Percentiles rank a stretch among this genome's conserved stretches.
phyloP scores from a whole-genome alignment of 1,140 invertebrate genomes.

The Drosophila bipectinata region DNA sequence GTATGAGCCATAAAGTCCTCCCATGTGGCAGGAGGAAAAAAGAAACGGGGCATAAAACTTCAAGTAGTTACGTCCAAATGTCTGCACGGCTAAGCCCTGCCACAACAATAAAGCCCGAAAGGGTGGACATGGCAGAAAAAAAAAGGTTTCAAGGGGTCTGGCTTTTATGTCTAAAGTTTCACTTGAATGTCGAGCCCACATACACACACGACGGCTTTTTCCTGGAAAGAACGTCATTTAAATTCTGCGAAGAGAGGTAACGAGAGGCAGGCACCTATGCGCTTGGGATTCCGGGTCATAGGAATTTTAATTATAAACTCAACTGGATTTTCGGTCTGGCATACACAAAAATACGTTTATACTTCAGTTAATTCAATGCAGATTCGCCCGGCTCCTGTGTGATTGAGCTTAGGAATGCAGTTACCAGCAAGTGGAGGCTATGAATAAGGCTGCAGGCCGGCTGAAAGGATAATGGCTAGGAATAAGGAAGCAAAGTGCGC shows the following conservation, averaged over 20 bases:
- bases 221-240: slow-evolving; percentile 30
- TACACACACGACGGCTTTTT: slow-evolving; percentile 1
- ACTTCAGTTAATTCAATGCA: slow-evolving; percentile 30
- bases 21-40: slow-evolving; percentile 21
- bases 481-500: not conserved
- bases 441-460: slow-evolving; percentile 18
- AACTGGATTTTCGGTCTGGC: slow-evolving; percentile 7
- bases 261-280: slow-evolving; percentile 16
- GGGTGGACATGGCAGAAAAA: slow-evolving; percentile 25
- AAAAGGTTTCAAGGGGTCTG: slow-evolving; percentile 26
- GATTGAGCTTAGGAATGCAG: slow-evolving; percentile 39
- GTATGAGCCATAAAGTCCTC: slow-evolving; percentile 67
- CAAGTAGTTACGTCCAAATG: slow-evolving; percentile 73
- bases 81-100: slow-evolving; percentile 61
- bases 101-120: slow-evolving; percentile 46
- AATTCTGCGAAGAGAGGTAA: slow-evolving; percentile 19
- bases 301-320: slow-evolving; percentile 40
- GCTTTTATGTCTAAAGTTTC: slow-evolving; percentile 75
- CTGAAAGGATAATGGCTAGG: slow-evolving; percentile 24
- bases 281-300: not conserved
- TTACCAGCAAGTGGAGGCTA: slow-evolving; percentile 14
- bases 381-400: slow-evolving; percentile 10
- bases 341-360: slow-evolving; percentile 9
- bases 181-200: slow-evolving; percentile 32
- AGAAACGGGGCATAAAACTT: slow-evolving; percentile 68